phyloP scores from a whole-genome alignment of 2,797 vertebrate genomes.

The Serranus cabrilla region DNA sequence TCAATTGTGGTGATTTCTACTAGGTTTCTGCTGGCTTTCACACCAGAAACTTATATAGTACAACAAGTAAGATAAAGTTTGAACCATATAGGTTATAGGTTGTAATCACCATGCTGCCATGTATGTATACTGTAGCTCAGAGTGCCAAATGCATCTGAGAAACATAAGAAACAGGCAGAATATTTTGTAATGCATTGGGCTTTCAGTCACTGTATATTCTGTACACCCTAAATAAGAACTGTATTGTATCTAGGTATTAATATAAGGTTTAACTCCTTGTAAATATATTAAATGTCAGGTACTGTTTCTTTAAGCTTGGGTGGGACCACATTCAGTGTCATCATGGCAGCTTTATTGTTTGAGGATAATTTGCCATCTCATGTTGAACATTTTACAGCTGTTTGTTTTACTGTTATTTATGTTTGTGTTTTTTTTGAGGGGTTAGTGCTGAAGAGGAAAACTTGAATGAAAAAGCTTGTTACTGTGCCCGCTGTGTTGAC shows the following conservation, averaged over 20 bases:
- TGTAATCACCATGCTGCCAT: slow-evolving; percentile 4
- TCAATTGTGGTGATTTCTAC: neutral
- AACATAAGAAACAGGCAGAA: neutral
- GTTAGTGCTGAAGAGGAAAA: slow-evolving; percentile 11
- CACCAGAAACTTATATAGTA: neutral
- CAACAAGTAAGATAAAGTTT: neutral
- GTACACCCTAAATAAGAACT: slow-evolving; percentile 6
- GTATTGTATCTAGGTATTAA: slow-evolving; percentile 12
- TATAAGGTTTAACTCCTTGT: slow-evolving; percentile 31
- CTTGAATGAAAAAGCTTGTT: slow-evolving; percentile 18
- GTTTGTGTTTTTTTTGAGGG: slow-evolving; percentile 9
- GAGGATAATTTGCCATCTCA: slow-evolving; percentile 38
- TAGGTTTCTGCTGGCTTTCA: neutral
- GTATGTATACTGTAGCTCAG: neutral
- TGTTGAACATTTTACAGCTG: slow-evolving; percentile 42
- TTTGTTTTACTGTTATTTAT: slow-evolving; percentile 31
- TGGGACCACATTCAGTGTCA: slow-evolving; percentile 49
- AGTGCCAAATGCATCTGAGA: neutral
- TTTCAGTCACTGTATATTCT: neutral
- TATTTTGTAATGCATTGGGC: slow-evolving; percentile 2
- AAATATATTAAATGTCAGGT: slow-evolving; percentile 22
- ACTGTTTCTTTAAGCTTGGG: slow-evolving; percentile 10
- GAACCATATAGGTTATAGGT: neutral
- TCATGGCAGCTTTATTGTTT: slow-evolving; percentile 46
- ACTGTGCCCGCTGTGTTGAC: slow-evolving; percentile 9